Conservation (phyloP, 2,888 invertebrate genomes). For the Philaethria dido region DNA sequence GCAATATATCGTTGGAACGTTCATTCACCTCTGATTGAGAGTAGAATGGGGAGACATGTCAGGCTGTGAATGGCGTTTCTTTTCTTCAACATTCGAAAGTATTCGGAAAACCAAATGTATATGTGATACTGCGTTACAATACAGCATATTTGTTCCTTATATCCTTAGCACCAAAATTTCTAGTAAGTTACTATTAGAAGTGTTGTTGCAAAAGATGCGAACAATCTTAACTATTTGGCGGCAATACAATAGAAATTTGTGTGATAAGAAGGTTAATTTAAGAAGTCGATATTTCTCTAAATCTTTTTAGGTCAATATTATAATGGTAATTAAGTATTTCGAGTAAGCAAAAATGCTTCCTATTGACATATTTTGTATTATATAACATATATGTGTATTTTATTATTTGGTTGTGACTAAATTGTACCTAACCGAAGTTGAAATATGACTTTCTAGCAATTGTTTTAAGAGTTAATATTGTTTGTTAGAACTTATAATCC, state of each 20-base stretch:
- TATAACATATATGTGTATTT: conserved; percentile 30
- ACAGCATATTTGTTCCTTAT: no score
- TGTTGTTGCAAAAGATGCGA: background rate
- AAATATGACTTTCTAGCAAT: conserved; percentile 19
- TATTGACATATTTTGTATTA: conserved; percentile 28
- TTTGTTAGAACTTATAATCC: conserved; percentile 30
- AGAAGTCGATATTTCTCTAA: no score
- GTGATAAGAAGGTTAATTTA: no score
- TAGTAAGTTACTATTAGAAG: background rate
- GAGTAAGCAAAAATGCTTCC: background rate
- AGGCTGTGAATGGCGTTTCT: conserved; percentile 15
- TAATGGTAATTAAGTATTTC: conserved; percentile 5
- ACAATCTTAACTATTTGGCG: background rate
- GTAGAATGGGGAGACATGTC: conserved; percentile 31
- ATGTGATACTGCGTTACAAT: background rate
- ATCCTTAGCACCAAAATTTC: background rate
- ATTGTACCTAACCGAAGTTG: conserved; percentile 1
- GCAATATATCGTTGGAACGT: conserved; percentile 26
- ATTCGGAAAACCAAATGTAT: conserved; percentile 12
- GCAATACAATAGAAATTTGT: background rate
- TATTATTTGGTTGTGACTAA: conserved; percentile 37
- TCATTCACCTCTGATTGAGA: conserved; percentile 33
- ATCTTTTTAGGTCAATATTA: background rate
- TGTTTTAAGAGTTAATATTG: conserved; percentile 33
- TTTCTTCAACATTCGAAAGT: conserved; percentile 8